Conservation (phyloP, 2,113 vertebrate genomes). For the Ailuropoda melanoleuca region DNA sequence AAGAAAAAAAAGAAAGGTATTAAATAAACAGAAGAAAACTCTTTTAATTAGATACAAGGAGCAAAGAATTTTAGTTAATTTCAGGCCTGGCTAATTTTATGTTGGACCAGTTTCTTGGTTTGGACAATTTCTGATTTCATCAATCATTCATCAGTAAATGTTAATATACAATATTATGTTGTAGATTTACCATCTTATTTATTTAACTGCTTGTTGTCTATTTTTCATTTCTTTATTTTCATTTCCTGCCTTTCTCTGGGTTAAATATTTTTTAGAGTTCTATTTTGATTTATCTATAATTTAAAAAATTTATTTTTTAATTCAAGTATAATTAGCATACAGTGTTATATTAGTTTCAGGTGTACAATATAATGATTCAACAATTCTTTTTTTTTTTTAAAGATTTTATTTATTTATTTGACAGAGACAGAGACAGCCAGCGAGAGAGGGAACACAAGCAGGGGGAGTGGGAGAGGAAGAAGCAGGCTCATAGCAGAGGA, state of each 20-base stretch:
- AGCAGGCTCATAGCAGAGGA: too few species aligned
- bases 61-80: slow-evolving; percentile 7
- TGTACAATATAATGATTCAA: background rate
- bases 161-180: background rate
- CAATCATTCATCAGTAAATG: background rate
- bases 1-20: background rate
- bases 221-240: slow-evolving; percentile 5
- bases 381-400: too few species aligned
- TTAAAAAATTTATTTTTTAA: background rate
- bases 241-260: background rate
- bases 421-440: too few species aligned
- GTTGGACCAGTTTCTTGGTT: background rate
- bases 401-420: too few species aligned
- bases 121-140: background rate
- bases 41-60: background rate
- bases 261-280: background rate
- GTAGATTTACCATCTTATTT: background rate
- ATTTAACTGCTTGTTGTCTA: background rate
- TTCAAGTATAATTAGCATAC: background rate
- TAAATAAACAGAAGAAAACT: slow-evolving; percentile 11
- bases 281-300: background rate
- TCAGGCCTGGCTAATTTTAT: background rate
- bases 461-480: too few species aligned
- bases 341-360: background rate
- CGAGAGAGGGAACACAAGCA: too few species aligned